Evolutionary conservation across 2,888 invertebrate species (phyloP).

Genomic region (Hesperia comma): DNA sequence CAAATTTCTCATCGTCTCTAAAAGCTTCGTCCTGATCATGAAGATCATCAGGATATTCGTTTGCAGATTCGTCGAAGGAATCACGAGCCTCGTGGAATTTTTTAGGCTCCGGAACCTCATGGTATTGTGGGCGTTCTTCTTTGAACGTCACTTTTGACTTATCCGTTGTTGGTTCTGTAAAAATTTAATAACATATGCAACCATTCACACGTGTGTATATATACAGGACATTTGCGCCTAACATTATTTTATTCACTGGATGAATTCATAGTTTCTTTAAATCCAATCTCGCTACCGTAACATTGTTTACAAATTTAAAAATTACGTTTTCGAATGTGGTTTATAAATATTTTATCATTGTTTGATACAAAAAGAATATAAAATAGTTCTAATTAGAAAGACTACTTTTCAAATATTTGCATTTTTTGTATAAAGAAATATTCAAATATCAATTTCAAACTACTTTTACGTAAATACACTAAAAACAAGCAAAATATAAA

Average conservation of each 20-base stretch:
- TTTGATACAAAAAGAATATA: too few species aligned
- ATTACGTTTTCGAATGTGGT: too few species aligned
- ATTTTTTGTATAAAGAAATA: too few species aligned
- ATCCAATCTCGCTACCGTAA: too few species aligned
- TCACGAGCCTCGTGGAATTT: conserved; percentile 61
- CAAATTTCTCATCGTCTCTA: conserved; percentile 68
- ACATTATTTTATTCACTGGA: too few species aligned
- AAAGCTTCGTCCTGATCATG: conserved; percentile 60
- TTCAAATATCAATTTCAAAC: too few species aligned
- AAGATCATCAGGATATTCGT: conserved; percentile 65
- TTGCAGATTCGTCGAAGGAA: conserved; percentile 64
- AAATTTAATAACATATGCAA: conserved; percentile 2
- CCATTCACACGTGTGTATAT: not conserved
- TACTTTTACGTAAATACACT: not conserved
- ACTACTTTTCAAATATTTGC: too few species aligned
- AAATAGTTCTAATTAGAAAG: too few species aligned
- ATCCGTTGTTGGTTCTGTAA: conserved; percentile 64
- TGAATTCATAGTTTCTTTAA: too few species aligned
- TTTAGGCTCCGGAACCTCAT: conserved; percentile 73
- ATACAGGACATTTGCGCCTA: too few species aligned
- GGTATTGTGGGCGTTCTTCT: conserved; percentile 70
- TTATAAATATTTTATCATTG: too few species aligned
- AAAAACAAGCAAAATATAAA: not conserved
- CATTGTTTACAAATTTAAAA: too few species aligned
- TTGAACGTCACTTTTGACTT: conserved; percentile 76